Evolutionary conservation across 1,140 invertebrate species (phyloP).

Genomic region (Bombus waltoni): DNA sequence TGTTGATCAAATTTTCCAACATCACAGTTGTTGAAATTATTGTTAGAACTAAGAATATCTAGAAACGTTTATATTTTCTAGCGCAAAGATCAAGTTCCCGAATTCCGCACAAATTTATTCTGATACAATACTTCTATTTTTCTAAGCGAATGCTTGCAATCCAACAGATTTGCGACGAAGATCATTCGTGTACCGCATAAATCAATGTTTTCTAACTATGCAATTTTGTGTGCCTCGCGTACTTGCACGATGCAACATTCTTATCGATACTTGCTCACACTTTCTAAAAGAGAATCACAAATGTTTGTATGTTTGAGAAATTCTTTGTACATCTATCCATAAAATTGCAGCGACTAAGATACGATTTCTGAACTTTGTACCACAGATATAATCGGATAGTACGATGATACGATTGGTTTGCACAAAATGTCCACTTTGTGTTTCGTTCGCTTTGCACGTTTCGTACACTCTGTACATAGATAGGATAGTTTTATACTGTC

Average conservation of each 20-base stretch:
- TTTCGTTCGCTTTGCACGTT: constrained; percentile 60
- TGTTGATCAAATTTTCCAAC: constrained; percentile 14
- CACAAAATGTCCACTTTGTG: constrained; percentile 29
- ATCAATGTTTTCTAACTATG: background rate
- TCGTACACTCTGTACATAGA: constrained; percentile 74
- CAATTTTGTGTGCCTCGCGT: constrained; percentile 14
- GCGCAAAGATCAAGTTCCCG: background rate
- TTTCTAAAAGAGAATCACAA: constrained; percentile 1
- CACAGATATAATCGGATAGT: constrained; percentile 11
- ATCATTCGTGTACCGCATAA: constrained; percentile 6
- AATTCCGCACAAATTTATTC: constrained; percentile 21
- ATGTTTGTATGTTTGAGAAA: background rate
- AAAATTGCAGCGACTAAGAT: background rate
- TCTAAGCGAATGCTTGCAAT: constrained; percentile 14
- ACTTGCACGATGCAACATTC: background rate
- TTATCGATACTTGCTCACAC: constrained; percentile 17
- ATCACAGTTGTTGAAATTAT: constrained; percentile 39
- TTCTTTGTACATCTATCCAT: background rate
- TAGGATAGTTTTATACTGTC: constrained; percentile 77
- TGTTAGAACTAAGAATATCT: constrained; percentile 6
- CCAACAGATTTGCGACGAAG: constrained; percentile 13
- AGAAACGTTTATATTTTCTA: constrained; percentile 16
- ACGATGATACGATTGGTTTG: constrained; percentile 21
- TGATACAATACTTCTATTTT: constrained; percentile 35
- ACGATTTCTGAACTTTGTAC: constrained; percentile 7